Base-by-base conservation (phyloP, 2,113 vertebrate species). In the Erythrolamprus reginae region DNA sequence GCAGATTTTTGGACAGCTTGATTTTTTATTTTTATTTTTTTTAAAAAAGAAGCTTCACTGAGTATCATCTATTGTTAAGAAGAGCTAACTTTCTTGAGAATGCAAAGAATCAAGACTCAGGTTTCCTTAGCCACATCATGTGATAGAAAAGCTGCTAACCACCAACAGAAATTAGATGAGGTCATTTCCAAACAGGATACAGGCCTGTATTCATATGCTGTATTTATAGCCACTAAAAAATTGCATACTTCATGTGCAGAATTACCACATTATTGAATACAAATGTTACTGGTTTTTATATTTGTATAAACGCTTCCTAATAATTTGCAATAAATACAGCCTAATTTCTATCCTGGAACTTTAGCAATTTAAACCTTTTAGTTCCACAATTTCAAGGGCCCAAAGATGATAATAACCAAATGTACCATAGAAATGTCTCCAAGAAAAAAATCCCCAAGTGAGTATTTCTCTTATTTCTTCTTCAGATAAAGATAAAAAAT, bases 171-270 rank as follows among this genome's bases (percentile, higher is more conserved):
- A 84, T 61, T 83, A 52, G 90, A 97, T 96, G 96, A 97, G 93
- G 90, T 97, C 96, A 97, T 90, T 95, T 95, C 97, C 96, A 97
- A 96, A 97, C 97, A 98, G 97, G 97, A 98, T 97, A 93, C 61
- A 93, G 94, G 90, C 88, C 94, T 93, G 88, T 92, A 96, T 94
- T 92, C 93, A 93, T 92, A 95, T 7, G 3, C 90, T 96, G 93
- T 97, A 97, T 97, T 96, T 97, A 97, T 88, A 96, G 95, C 85
- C 94, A 93, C 92, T 9, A 2, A 86, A 92, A 90, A 86, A 89
- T 61, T 94, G 89, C 77, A 88, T 42, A 77, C 53, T 84, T 55
- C 51, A 33, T 92, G 92, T 0, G 0, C 33, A 51, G 89, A 89
- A 89, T 94, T 88, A 84, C 2, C 2, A 28, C 84, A n/a, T 84